Evolutionary conservation across 2,888 invertebrate species (phyloP), one percentile per base, ranked within the genome.

Genomic region (Tanytarsus gracilentus): DNA sequence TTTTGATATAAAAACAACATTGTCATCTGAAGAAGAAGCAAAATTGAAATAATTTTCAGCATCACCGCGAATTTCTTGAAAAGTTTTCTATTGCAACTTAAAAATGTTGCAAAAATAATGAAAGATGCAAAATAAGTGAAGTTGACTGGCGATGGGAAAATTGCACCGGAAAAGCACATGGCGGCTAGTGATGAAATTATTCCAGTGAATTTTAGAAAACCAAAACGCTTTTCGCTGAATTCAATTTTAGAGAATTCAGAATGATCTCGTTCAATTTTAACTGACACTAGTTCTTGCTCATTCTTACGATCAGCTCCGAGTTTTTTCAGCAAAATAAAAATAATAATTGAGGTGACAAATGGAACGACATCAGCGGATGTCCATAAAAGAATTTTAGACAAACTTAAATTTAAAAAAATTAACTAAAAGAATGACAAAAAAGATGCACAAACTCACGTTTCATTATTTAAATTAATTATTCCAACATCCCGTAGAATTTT

Each of bases 81-180:
- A 52, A 91, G 75, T 59, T 84, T 80, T 63, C 78, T 79, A 66
- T 86, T 85, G 66, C 85, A 81, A 3, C 88, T 81, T 85, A 88
- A 86, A 75, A 86, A 86, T 0, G 90, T 90, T 55, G 86, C 84
- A n/a, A 84, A 78, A 7, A 79, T 80, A 69, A 93, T 77, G 71
- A 92, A 92, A 55, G 84, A 76, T 53, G 90, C 66, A 72, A 87
- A 91, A 71, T 93, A 93, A 25, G 90, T 76, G 4, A 83, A 84
- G 16, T 85, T 85, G 11, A 83, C 79, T 3, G 86, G 73, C 48
- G 88, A 88, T 1, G 92, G 92, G 27, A 83, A 78, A 69, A 88
- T 74, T 63, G 86, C 81, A 0, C 87, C 87, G 7, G 84, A 81
- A 64, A 83, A 7, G 11, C 58, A 44, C 16, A 48, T 8, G 3